Base-by-base conservation (phyloP, 2,113 vertebrate genomes). In the Peucedramus taeniatus region DNA sequence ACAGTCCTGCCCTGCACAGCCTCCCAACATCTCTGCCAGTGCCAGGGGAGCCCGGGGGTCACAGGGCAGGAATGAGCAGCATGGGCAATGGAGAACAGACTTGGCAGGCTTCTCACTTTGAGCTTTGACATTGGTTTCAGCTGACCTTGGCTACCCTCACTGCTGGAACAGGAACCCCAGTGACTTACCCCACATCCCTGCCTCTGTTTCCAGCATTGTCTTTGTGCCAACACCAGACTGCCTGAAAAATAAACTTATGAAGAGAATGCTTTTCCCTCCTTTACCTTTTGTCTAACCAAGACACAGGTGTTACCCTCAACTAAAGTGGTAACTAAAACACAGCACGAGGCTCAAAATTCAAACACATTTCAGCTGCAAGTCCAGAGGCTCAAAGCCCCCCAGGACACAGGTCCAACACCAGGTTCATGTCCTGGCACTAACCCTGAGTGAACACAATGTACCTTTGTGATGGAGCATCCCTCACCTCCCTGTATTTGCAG, bases 401-500 rank as follows among this genome's bases (percentile, higher is more conserved):
- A 50, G 66, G 13, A 26, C 15, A 60, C 19, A 60, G 42, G 17
- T 59, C 49, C 31, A 88, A 18, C 21, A 42, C 28, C 28, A 57
- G 16, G 17, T 50, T 54, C 11, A 3, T 37, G 26, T 76, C 28
- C 31, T 37, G 40, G 20, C 76, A n/a, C 53, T n/a, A 37, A 79
- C 66, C 6, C 6, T 28, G 24, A 30, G n/a, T 9, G 7, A 81
- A 47, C 51, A 69, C 33, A 70, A 27, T 5, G 30, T 30, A 53
- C 26, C 30, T 11, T 2, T 1, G 0, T 8, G 14, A 11, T 50
- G 31, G 33, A 84, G 24, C 42, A 70, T 13, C 56, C 54, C 13
- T 53, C 0, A 0, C 18, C 11, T 7, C 24, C 4, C 20, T 24
- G 4, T 28, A 16, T 40, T 75, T 1, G 0, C 30, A 82, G 33